These are phyloP conservation scores for Tetropium fuscum DNA, from an alignment of 2,888 invertebrate species.

Conservation along the genomic window DNA sequence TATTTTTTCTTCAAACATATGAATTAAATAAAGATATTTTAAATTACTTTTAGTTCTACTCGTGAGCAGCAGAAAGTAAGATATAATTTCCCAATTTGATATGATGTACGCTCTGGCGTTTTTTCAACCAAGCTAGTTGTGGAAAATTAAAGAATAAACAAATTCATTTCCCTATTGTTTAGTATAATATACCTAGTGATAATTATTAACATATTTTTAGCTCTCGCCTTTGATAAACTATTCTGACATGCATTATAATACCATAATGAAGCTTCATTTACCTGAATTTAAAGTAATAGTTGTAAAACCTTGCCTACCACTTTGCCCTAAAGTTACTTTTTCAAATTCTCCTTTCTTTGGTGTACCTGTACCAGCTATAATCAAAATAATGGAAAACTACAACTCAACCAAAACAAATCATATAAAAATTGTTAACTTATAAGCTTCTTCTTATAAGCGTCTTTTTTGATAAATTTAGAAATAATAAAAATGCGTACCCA, in stretches of 20 bases:
- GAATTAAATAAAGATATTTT: too few relatives aligned
- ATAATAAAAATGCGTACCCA: neutral
- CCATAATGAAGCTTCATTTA: conserved; percentile 24
- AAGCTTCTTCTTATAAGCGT: neutral
- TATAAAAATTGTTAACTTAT: neutral
- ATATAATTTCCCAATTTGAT: too few relatives aligned
- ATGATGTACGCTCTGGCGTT: too few relatives aligned
- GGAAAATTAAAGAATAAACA: neutral
- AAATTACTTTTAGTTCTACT: too few relatives aligned
- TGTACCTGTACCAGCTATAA: conserved; percentile 44
- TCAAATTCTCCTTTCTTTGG: conserved; percentile 72
- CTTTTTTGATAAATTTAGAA: neutral
- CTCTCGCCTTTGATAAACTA: too few relatives aligned
- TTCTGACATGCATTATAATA: neutral
- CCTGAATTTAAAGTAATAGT: conserved; percentile 70
- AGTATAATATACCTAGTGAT: neutral
- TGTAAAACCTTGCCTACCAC: conserved; percentile 78
- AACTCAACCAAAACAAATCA: conserved; percentile 7
- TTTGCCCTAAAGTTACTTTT: conserved; percentile 71
- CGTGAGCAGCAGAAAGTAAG: too few relatives aligned
- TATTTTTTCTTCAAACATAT: too few relatives aligned
- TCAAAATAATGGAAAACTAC: conserved; percentile 29
- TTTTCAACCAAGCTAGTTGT: too few relatives aligned
- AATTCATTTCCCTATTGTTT: neutral
- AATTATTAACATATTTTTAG: too few relatives aligned